Conservation (phyloP, 2,113 vertebrate genomes). For the Rynchops niger region DNA sequence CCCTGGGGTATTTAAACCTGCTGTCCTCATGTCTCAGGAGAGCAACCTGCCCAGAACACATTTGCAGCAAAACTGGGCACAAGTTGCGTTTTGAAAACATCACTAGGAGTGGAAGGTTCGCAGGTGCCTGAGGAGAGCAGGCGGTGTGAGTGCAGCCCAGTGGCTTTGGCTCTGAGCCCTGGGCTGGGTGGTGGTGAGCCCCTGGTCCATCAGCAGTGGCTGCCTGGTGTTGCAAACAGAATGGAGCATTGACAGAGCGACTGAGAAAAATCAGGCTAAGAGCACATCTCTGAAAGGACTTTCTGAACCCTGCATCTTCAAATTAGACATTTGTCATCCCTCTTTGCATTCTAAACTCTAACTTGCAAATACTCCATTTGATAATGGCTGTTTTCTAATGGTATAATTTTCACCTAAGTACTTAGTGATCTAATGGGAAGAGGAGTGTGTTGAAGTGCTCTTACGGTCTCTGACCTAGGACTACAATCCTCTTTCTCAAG, state of each 20-base stretch:
- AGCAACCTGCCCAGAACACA: background rate
- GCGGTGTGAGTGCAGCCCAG: background rate
- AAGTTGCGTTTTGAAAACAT: background rate
- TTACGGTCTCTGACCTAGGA: background rate
- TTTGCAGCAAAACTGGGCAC: background rate
- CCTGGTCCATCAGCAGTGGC: accelerated
- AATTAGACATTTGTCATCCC: background rate
- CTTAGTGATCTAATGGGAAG: background rate
- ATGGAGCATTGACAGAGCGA: background rate
- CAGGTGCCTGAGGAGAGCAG: background rate
- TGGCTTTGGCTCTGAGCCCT: background rate
- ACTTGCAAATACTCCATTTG: background rate
- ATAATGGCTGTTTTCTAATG: background rate
- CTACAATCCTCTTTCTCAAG: background rate
- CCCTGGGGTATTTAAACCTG: background rate
- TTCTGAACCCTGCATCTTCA: background rate
- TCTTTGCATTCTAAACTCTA: background rate
- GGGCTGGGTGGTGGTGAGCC: accelerated
- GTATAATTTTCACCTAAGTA: background rate
- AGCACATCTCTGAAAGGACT: background rate
- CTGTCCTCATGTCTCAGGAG: background rate
- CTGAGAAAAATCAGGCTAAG: background rate
- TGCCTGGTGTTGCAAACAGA: background rate
- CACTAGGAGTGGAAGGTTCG: background rate
- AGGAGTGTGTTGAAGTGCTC: background rate